Evolutionary conservation across 2,888 invertebrate species (phyloP), one percentile per base, ranked within the genome.

Genomic region (Hirudinaria manillensis): DNA sequence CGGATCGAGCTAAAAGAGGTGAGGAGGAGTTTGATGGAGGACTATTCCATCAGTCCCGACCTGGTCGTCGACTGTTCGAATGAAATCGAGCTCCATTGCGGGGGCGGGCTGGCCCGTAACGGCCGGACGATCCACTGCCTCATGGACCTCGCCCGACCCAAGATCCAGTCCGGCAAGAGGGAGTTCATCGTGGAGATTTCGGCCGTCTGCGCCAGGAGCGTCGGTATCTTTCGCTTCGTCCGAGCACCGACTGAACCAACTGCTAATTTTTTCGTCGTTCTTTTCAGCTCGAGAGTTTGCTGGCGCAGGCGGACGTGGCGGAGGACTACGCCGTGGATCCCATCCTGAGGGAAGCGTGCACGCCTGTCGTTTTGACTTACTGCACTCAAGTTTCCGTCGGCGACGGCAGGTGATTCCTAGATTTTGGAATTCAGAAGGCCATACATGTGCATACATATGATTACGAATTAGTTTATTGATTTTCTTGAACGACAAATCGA

Each of bases 271-370:
- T 45, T 45, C 16, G 3, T 45, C 16, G 13, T 36, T 45, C 10
- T 61, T 61, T 61, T 19, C 75, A 91, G 90, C 85, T 97, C 77
- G 92, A 93, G 85, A 87, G 88, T 55, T 86, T 97, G 66, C 88
- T 97, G 3, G 91, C 92, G 86, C 91, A 93, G 81, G 90, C 93
- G 6, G 95, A 98, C 85, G 91, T 91, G n/a, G 96, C 92, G 0
- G 93, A 93, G 86, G 94, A 97, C 86, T 95, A 95, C 92, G 89
- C 93, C 80, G 93, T 97, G 0, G 98, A 99, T 86, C 93, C 93
- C 0, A 90, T 94, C 61, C 86, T 97, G 72, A 89, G 91, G 72
- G 90, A 91, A 83, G 92, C 93, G 0, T 97, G 97, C 83, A 90
- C 91, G 81, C 89, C 91, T 1, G 93, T 95, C 10, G 94, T 94